Base-by-base conservation (phyloP, 2,888 invertebrate species). In the Aproaerema taeniolella region DNA sequence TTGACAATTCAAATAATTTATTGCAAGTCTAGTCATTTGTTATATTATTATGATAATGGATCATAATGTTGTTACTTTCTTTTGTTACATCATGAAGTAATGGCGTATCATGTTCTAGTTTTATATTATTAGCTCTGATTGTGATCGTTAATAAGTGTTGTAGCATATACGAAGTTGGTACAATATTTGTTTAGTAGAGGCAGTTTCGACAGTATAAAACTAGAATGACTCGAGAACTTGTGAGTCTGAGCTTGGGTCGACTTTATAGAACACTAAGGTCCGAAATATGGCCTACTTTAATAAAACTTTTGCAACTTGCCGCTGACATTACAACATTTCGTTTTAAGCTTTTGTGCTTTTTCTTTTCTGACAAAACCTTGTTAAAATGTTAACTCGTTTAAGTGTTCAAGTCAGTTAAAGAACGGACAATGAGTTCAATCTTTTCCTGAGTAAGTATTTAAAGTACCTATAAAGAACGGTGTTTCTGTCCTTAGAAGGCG, bases 371-470 rank as follows among this genome's bases (percentile, higher is more conserved):
- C 41, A 47, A 57, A 60, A 58, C 55, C 65, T 64, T 61, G 57
- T 60, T 59, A 61, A 59, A 60, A 63, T 51, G 55, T 54, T 63
- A 60, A 66, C 53, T 61, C 50, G 42, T 39, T 60, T 58, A 61
- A 43, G 61, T 55, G 57, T 61, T 56, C 56, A 57, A 63, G 61
- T 56, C 57, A 49, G 52, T 61, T 57, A 54, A 58, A 58, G 58
- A 58, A 51, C 62, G 58, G 50, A 61, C 58, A 60, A 64, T 59
- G 58, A 61, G 62, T 67, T 62, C 57, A 64, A 60, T 65, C 57
- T 62, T 59, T 54, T 55, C 53, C 58, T 40, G 12, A 25, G 34
- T 25, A 38, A 38, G 30, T 14, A 37, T 37, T 37, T 30, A 30
- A 37, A 37, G 58, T 55, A 53, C 39, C 50, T 51, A 61, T 58